Evolutionary conservation across 2,797 vertebrate genomes (phyloP).

Genomic region (Ceryle rudis): DNA sequence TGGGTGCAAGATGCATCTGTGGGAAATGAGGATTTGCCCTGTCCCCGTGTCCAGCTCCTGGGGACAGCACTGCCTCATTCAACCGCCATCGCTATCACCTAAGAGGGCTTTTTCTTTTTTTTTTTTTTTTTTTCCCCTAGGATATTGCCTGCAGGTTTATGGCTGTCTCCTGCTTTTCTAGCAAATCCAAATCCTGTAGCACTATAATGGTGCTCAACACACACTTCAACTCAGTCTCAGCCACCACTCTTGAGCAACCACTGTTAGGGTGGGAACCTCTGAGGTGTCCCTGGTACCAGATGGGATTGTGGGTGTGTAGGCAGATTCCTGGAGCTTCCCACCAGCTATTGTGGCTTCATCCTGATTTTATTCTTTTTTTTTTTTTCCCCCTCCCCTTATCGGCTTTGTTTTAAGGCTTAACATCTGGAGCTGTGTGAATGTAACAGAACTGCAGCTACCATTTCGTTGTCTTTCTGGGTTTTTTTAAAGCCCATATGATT

Average conservation of each 20-base stretch:
- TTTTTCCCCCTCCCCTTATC: rapidly evolving
- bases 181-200: background rate
- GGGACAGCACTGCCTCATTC: rapidly evolving
- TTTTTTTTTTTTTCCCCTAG: no score
- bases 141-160: background rate
- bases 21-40: background rate
- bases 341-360: background rate
- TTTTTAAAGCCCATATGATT: background rate
- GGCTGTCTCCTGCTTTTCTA: background rate
- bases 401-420: background rate
- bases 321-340: background rate
- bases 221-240: rapidly evolving
- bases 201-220: background rate
- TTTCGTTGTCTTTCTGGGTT: background rate
- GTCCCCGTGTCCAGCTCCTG: rapidly evolving
- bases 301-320: rapidly evolving
- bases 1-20: background rate
- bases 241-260: background rate
- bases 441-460: background rate
- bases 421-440: background rate
- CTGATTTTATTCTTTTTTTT: no score
- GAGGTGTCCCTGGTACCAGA: rapidly evolving
- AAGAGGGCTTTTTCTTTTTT: rapidly evolving
- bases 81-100: background rate
- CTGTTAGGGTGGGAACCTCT: rapidly evolving